Conservation (phyloP, 1,140 invertebrate species). For the Drosophila repletoides region DNA sequence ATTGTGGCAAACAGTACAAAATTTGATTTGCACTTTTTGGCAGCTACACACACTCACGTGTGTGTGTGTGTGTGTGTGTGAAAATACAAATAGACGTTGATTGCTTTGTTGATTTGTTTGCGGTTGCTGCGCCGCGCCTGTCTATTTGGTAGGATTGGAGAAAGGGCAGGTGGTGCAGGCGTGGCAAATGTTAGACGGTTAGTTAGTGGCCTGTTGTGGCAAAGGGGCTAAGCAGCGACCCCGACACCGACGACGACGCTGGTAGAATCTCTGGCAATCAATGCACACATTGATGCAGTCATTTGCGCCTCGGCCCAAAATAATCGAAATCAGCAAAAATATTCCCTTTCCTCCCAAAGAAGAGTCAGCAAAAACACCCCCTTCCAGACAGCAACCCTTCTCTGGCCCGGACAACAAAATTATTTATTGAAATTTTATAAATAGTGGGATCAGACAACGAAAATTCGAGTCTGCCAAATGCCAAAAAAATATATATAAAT, state of each 20-base stretch:
- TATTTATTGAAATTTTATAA: slow-evolving; percentile 82
- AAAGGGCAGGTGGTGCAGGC: background rate
- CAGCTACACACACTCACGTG: slow-evolving; percentile 13
- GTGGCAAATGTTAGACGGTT: slow-evolving; percentile 66
- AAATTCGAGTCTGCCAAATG: slow-evolving; percentile 72
- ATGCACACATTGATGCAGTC: slow-evolving; percentile 69
- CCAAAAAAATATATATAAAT: slow-evolving; percentile 58
- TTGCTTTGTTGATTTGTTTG: slow-evolving; percentile 81
- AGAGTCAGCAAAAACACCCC: slow-evolving; percentile 18
- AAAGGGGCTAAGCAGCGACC: background rate
- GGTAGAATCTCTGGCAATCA: slow-evolving; percentile 70
- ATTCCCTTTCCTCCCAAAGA: too few species aligned
- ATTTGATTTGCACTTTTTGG: slow-evolving; percentile 72
- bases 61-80: slow-evolving; percentile 38
- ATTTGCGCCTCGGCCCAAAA: slow-evolving; percentile 57
- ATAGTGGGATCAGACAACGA: slow-evolving; percentile 81
- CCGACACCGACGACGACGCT: too few species aligned
- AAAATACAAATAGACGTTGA: slow-evolving; percentile 81
- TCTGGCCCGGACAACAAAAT: slow-evolving; percentile 53
- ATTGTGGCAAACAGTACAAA: slow-evolving; percentile 58
- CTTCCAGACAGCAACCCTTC: slow-evolving; percentile 26
- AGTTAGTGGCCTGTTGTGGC: slow-evolving; percentile 51
- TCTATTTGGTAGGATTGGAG: background rate
- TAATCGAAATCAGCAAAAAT: slow-evolving; percentile 68
- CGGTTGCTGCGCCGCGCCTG: slow-evolving; percentile 59